Conservation (phyloP, 2,888 invertebrate genomes). For the Spilosoma lubricipeda region DNA sequence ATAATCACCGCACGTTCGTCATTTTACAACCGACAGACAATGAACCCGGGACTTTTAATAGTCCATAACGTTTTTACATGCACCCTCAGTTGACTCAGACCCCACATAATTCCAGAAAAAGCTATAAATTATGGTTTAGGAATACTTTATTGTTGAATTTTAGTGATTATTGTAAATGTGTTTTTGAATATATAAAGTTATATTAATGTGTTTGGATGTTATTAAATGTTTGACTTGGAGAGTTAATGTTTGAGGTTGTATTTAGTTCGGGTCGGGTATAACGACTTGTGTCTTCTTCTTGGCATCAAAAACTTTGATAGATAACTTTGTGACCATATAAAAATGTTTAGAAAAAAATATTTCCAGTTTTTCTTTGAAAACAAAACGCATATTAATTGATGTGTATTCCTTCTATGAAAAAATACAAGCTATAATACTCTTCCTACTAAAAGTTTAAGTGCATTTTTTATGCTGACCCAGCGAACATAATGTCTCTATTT, state of each 20-base stretch:
- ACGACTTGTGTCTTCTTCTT: neutral
- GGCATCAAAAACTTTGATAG: no score
- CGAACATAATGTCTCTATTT: no score
- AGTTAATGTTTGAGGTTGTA: neutral
- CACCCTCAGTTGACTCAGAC: constrained; percentile 24
- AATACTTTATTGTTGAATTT: constrained; percentile 34
- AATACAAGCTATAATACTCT: no score
- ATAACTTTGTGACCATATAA: no score
- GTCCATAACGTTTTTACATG: constrained; percentile 41
- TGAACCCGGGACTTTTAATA: constrained; percentile 30
- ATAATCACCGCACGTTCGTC: constrained; percentile 35
- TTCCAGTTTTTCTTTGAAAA: no score
- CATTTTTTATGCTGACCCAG: no score
- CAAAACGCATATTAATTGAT: no score
- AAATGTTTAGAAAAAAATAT: no score
- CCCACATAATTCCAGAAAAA: constrained; percentile 34
- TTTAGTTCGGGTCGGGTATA: neutral
- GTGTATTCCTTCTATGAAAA: no score
- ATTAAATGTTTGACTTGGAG: neutral
- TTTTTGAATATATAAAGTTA: constrained; percentile 9
- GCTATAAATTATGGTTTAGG: constrained; percentile 40
- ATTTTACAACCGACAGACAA: constrained; percentile 34
- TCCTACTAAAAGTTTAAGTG: no score
- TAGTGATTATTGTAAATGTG: constrained; percentile 17
- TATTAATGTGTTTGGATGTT: neutral